Percentiles rank a stretch among this genome's conserved stretches.
These are phyloP conservation scores for Anoplopoma fimbria DNA, from an alignment of 2,113 vertebrate species.

Conservation along the genomic window DNA sequence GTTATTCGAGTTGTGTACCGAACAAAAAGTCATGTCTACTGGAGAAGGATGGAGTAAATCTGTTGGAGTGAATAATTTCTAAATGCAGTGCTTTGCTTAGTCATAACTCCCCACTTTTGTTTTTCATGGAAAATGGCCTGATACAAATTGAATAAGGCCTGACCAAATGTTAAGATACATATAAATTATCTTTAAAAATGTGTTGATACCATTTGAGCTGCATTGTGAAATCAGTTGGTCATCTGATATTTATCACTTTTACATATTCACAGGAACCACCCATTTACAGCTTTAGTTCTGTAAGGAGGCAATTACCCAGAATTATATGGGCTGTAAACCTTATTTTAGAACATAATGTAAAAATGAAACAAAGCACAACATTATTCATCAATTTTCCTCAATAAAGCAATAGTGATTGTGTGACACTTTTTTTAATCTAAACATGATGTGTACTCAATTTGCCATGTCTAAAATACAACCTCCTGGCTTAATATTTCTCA, in stretches of 20 bases:
- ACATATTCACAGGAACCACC: neutral
- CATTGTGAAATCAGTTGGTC: neutral
- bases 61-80: conserved; percentile 36
- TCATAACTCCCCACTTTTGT: conserved; percentile 31
- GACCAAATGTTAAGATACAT: neutral
- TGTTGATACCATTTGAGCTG: neutral
- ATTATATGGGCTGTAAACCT: neutral
- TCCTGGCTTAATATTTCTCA: neutral
- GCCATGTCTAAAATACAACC: neutral
- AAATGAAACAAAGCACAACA: neutral
- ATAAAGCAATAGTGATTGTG: neutral
- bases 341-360: neutral
- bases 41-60: conserved; percentile 54
- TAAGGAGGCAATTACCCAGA: neutral
- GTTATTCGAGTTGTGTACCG: conserved; percentile 25
- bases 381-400: neutral
- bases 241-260: neutral
- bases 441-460: neutral
- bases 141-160: conserved; percentile 3
- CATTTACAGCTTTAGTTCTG: neutral
- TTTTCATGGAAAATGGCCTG: conserved; percentile 20
- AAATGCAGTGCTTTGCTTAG: conserved; percentile 55
- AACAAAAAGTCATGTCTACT: conserved; percentile 34
- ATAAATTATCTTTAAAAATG: neutral
- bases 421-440: neutral